Evolutionary conservation across 2,113 vertebrate species (phyloP).

Genomic region (Phyllopteryx taeniolatus): DNA sequence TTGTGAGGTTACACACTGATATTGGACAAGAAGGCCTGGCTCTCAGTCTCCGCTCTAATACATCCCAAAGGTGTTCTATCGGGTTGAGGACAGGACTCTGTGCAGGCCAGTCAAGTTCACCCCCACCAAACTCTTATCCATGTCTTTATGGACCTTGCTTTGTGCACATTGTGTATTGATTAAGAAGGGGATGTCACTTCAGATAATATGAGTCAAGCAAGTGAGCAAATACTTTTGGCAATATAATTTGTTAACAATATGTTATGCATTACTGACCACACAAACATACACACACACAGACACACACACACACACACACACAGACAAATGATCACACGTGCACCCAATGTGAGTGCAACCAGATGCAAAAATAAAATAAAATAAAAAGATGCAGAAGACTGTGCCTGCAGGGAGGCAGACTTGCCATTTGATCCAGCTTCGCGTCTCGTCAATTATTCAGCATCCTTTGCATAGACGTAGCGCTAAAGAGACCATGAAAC

Average conservation of each 20-base stretch:
- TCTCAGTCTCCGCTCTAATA: no score
- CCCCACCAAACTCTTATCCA: no score
- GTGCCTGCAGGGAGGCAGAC: constrained; percentile 47
- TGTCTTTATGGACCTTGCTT: no score
- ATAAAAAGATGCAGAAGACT: constrained; percentile 29
- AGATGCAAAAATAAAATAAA: constrained; percentile 4
- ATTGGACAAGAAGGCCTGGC: no score
- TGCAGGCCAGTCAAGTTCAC: no score
- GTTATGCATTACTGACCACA: constrained; percentile 11
- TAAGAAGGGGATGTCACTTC: no score
- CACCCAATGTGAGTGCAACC: constrained; percentile 4
- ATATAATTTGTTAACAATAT: constrained; percentile 4
- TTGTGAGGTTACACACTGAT: no score
- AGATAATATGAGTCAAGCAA: no score
- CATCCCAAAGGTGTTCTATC: no score
- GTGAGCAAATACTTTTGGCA: background rate
- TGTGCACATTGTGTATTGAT: no score
- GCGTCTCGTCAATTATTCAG: constrained; percentile 74
- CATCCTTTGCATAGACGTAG: constrained; percentile 66
- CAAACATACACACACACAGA: background rate
- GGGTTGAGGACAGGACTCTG: no score
- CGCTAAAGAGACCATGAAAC: constrained; percentile 69
- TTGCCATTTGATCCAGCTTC: constrained; percentile 68
- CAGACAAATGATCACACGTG: background rate
- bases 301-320: constrained; percentile 3